Conservation (phyloP, 2,888 invertebrate species). For the Argyresthia albistria region DNA sequence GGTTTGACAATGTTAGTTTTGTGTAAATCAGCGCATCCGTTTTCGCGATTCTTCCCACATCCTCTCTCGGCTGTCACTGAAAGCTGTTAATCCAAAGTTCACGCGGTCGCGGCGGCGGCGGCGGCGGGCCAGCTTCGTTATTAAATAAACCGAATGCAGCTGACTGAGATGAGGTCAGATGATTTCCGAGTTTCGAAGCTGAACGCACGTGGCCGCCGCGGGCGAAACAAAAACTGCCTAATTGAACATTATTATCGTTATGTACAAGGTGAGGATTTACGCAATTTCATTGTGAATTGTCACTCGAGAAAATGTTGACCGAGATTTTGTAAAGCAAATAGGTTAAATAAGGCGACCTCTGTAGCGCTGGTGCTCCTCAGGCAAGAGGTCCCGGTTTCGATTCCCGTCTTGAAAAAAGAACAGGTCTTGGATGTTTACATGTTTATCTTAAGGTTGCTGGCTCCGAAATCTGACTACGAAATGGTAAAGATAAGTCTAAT, state of each 20-base stretch:
- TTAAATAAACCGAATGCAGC: constrained; percentile 13
- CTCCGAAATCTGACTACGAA: too few species aligned
- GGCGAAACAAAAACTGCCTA: constrained; percentile 1
- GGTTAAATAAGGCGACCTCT: too few species aligned
- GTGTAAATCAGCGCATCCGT: background rate
- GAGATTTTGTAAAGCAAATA: too few species aligned
- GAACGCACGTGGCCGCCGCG: constrained; percentile 6
- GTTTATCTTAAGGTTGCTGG: too few species aligned
- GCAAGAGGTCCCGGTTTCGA: too few species aligned
- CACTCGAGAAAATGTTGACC: too few species aligned
- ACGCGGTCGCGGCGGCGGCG: constrained; percentile 9
- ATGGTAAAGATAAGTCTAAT: too few species aligned
- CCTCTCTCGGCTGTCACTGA: background rate
- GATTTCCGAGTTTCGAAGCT: constrained; percentile 35
- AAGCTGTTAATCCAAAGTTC: constrained; percentile 14
- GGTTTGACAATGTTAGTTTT: too few species aligned
- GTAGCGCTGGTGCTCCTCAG: too few species aligned
- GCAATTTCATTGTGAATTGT: too few species aligned
- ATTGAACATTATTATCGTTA: constrained; percentile 4
- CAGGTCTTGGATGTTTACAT: too few species aligned
- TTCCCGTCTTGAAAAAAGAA: too few species aligned
- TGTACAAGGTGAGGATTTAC: background rate
- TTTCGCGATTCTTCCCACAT: background rate
- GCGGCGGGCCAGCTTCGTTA: constrained; percentile 15
- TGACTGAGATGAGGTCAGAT: constrained; percentile 52